phyloP scores from a whole-genome alignment of 1,140 invertebrate genomes.

The Agrilus planipennis region DNA sequence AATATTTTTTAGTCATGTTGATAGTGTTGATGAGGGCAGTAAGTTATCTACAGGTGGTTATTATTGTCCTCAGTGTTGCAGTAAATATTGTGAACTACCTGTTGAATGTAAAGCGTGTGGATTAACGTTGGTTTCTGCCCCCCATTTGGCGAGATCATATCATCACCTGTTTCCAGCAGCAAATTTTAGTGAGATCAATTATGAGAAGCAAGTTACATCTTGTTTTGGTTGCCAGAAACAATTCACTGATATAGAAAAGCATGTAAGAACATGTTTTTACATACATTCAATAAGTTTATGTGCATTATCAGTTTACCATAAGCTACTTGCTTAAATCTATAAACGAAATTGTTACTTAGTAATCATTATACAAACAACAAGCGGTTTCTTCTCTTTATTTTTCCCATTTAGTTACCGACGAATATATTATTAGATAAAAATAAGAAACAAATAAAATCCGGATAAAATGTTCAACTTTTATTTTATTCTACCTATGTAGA shows the following conservation, averaged over 20 bases:
- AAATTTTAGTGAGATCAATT: conserved; percentile 60
- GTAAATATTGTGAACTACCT: conserved; percentile 96
- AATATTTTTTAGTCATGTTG: conserved; percentile 60
- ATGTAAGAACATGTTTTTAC: too few species aligned
- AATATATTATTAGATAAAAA: too few species aligned
- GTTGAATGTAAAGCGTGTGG: conserved; percentile 93
- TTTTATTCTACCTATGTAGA: too few species aligned
- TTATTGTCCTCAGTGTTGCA: conserved; percentile 91
- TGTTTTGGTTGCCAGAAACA: conserved; percentile 64
- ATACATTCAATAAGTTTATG: too few species aligned
- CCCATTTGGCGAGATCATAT: conserved; percentile 92
- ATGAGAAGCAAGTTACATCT: conserved; percentile 39
- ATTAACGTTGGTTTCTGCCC: conserved; percentile 92
- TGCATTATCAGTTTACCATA: too few species aligned
- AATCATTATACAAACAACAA: too few species aligned
- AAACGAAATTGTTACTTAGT: too few species aligned
- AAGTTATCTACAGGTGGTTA: conserved; percentile 67
- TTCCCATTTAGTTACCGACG: too few species aligned
- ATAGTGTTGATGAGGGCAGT: conserved; percentile 53
- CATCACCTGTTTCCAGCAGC: conserved; percentile 92
- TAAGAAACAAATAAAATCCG: too few species aligned
- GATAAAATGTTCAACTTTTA: too few species aligned
- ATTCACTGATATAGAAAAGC: conserved; percentile 56
- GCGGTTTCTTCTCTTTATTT: too few species aligned
- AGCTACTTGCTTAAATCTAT: too few species aligned